These are phyloP conservation scores for Dermolepida albohirtum DNA, from an alignment of 2,888 invertebrate genomes.

Conservation along the genomic window DNA sequence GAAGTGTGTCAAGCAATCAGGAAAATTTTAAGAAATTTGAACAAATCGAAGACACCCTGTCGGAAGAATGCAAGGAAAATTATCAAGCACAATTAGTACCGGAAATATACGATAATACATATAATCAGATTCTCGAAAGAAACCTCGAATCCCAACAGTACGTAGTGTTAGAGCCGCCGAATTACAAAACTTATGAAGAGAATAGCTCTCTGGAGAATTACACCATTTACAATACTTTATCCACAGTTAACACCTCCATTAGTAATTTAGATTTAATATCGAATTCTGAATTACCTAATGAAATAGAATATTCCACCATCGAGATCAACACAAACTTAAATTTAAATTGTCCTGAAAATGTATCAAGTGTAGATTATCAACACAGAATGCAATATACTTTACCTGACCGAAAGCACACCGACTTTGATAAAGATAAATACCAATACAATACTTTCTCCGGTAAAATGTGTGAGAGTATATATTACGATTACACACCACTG, in stretches of 20 bases:
- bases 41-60: constrained; percentile 17
- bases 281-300: constrained; percentile 55
- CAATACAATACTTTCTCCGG: constrained; percentile 57
- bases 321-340: constrained; percentile 56
- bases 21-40: constrained; percentile 38
- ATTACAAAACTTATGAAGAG: constrained; percentile 38
- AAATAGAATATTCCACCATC: constrained; percentile 62
- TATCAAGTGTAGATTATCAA: constrained; percentile 51
- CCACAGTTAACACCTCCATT: constrained; percentile 20
- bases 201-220: constrained; percentile 34
- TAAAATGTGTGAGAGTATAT: constrained; percentile 62
- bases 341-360: constrained; percentile 53
- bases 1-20: constrained; percentile 13
- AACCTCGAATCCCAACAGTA: constrained; percentile 43
- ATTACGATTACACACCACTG: constrained; percentile 61
- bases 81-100: constrained; percentile 62
- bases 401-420: constrained; percentile 56
- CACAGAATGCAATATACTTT: constrained; percentile 58
- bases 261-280: constrained; percentile 37
- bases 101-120: constrained; percentile 55
- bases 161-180: constrained; percentile 42
- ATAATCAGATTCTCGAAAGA: constrained; percentile 44
- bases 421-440: constrained; percentile 54
- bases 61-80: constrained; percentile 61
- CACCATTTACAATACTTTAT: constrained; percentile 20